These are phyloP conservation scores for Microtus montanus DNA, from an alignment of 2,113 vertebrate genomes.

Conservation along the genomic window DNA sequence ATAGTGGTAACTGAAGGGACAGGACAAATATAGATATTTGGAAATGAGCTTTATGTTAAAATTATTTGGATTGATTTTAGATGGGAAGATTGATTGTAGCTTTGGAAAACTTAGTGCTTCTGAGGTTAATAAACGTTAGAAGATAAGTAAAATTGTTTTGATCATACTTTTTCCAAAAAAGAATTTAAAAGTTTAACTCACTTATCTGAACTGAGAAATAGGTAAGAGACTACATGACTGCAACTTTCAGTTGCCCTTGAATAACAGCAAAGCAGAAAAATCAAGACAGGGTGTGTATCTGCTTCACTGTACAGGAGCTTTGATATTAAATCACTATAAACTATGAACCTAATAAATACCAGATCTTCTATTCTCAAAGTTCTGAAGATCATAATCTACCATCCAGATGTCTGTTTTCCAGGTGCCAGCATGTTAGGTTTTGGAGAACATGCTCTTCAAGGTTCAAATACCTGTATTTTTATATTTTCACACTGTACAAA, in stretches of 20 bases:
- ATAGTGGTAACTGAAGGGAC: background rate
- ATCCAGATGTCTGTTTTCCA: background rate
- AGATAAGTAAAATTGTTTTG: background rate
- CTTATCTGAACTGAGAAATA: background rate
- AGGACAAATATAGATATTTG: background rate
- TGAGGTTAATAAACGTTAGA: background rate
- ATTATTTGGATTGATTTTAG: background rate
- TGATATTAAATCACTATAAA: background rate
- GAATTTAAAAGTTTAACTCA: background rate
- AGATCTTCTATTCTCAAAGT: background rate
- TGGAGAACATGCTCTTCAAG: background rate
- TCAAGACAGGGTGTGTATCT: background rate
- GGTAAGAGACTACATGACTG: background rate
- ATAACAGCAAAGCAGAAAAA: background rate
- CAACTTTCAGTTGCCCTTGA: background rate
- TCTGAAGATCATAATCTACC: background rate
- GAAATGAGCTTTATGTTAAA: background rate
- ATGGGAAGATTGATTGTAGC: background rate
- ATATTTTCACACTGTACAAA: background rate
- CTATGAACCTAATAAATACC: background rate
- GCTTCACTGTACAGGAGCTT: background rate
- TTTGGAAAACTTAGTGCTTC: slow-evolving; percentile 3
- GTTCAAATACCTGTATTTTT: background rate
- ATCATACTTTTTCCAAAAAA: background rate
- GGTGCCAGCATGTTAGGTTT: background rate